Conservation (phyloP, 30 jellyfish, hydroid and myxozoan genomes). For the Turritopsis dohrnii region DNA sequence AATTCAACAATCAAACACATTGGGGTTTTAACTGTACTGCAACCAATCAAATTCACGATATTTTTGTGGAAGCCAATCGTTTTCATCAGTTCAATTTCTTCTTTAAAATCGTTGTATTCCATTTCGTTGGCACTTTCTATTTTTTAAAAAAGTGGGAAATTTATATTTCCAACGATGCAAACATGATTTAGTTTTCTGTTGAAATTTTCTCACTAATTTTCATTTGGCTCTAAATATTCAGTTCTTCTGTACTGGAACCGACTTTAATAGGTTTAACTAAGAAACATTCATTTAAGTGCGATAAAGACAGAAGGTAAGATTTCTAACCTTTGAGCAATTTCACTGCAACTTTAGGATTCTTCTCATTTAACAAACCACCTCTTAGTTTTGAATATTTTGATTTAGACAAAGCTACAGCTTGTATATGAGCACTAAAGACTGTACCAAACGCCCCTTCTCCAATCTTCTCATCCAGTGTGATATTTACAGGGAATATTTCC, state of each 20-base stretch:
- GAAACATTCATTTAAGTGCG: too few relatives aligned
- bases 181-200: too few relatives aligned
- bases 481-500: slow-evolving; percentile 61
- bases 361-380: background rate
- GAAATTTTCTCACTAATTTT: too few relatives aligned
- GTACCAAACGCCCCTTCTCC: slow-evolving; percentile 98
- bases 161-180: too few relatives aligned
- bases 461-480: slow-evolving; percentile 50
- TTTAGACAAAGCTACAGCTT: slow-evolving; percentile 20
- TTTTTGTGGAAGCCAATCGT: slow-evolving; percentile 86
- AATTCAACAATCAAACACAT: slow-evolving; percentile 79
- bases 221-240: too few relatives aligned
- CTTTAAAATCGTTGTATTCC: slow-evolving; percentile 57
- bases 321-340: slow-evolving; percentile 56
- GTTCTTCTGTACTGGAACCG: too few relatives aligned
- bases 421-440: slow-evolving; percentile 58
- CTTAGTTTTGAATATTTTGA: slow-evolving; percentile 19
- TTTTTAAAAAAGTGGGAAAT: too few relatives aligned
- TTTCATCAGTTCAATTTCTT: slow-evolving; percentile 84
- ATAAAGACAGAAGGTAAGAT: too few relatives aligned
- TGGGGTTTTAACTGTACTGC: slow-evolving; percentile 65
- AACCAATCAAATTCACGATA: slow-evolving; percentile 79
- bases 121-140: slow-evolving; percentile 47
- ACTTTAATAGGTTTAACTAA: too few relatives aligned
- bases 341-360: slow-evolving; percentile 52